A percentile compares a stretch with the other conserved stretches of the same genome.
Conservation (phyloP, 2,888 invertebrate species). For the Spatulosminthurus flaviceps region DNA sequence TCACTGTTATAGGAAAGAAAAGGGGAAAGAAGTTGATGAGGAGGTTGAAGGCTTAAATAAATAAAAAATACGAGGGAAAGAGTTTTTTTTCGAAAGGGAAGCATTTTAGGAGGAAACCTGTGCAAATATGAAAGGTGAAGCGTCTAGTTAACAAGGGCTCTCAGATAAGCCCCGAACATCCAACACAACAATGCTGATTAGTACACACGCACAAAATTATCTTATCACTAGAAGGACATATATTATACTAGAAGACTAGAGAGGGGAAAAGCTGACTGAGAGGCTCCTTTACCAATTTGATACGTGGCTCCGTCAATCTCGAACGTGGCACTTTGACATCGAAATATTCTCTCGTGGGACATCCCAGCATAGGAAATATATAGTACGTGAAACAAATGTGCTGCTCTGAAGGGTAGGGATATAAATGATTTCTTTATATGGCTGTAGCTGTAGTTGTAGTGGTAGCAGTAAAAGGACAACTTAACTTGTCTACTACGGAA, state of each 20-base stretch:
- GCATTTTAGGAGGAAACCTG: not conserved
- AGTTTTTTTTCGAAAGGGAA: too few relatives aligned
- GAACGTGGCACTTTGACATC: constrained; percentile 85
- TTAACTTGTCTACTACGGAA: too few relatives aligned
- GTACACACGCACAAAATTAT: constrained; percentile 16
- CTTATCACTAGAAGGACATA: constrained; percentile 21
- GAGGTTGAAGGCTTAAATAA: not conserved
- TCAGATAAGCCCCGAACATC: not conserved
- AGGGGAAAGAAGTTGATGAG: too few relatives aligned
- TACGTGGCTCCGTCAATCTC: constrained; percentile 87
- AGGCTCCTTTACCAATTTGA: constrained; percentile 77
- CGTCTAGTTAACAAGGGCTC: not conserved
- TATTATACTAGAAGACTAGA: too few relatives aligned
- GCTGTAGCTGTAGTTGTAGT: too few relatives aligned
- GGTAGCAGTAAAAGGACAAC: too few relatives aligned
- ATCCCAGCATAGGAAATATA: constrained; percentile 47
- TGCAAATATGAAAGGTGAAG: not conserved
- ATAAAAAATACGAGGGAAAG: too few relatives aligned
- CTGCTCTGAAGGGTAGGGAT: too few relatives aligned
- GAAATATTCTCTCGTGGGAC: constrained; percentile 63
- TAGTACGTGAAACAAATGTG: not conserved
- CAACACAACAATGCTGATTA: not conserved
- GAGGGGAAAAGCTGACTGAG: not conserved
- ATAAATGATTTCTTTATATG: too few relatives aligned
- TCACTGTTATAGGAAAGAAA: too few relatives aligned